phyloP scores from a whole-genome alignment of 35 echinoderm and acorn worm species.

The Heliocidaris erythrogramma region DNA sequence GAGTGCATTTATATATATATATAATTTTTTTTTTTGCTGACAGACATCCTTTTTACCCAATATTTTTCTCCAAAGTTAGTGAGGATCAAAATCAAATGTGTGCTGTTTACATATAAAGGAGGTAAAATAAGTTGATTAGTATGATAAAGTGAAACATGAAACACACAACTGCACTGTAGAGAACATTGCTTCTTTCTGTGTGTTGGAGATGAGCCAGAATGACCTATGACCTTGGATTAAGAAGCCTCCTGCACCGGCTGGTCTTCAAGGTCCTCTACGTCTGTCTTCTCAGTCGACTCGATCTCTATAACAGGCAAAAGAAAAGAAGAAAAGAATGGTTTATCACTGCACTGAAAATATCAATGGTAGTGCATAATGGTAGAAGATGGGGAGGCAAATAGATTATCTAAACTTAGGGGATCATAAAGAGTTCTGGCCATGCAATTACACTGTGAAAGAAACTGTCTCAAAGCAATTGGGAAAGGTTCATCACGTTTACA shows the following conservation, averaged over 20 bases:
- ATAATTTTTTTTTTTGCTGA: not conserved
- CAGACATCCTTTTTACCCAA: not conserved
- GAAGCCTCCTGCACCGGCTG: not conserved
- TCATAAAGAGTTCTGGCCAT: no score
- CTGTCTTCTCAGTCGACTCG: not conserved
- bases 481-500: no score
- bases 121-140: constrained; percentile 42
- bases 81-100: constrained; percentile 24
- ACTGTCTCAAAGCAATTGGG: no score
- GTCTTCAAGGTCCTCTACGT: constrained; percentile 32
- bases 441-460: no score
- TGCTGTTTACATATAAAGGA: constrained; percentile 36
- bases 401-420: no score
- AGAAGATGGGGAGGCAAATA: no score
- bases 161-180: constrained; percentile 41
- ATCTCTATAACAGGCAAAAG: not conserved
- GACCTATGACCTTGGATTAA: constrained; percentile 12
- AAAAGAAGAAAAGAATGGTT: not conserved
- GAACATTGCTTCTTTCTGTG: constrained; percentile 24
- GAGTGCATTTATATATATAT: not conserved
- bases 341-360: no score
- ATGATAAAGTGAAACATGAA: constrained; percentile 26
- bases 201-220: not conserved
- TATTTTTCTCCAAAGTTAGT: not conserved
- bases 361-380: no score